Evolutionary conservation across 2,888 invertebrate species (phyloP).

Genomic region (Archaeoteleia sp.): DNA sequence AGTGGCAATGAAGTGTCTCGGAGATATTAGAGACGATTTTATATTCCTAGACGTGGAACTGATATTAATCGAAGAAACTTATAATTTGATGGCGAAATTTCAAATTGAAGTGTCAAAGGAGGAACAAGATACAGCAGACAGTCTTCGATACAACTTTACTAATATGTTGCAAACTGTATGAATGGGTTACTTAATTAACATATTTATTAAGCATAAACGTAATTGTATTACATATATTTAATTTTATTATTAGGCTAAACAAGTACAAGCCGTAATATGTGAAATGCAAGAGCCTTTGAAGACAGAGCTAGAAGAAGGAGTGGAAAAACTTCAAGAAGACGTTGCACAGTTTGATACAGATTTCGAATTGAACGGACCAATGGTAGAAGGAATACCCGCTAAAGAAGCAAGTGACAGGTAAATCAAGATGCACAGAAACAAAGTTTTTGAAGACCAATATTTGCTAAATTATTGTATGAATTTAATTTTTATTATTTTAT

Average conservation of each 20-base stretch:
- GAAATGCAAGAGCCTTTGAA: conserved; percentile 86
- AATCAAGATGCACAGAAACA: too few species aligned
- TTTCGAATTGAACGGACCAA: conserved; percentile 87
- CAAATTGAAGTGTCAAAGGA: conserved; percentile 83
- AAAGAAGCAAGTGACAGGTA: conserved; percentile 90
- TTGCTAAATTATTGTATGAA: too few species aligned
- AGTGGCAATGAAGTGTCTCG: conserved; percentile 86
- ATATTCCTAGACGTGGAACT: conserved; percentile 87
- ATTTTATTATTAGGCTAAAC: conserved; percentile 76
- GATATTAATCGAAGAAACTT: conserved; percentile 87
- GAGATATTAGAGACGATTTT: conserved; percentile 84
- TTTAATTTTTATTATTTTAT: too few species aligned
- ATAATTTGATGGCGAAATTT: conserved; percentile 82
- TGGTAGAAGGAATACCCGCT: conserved; percentile 88
- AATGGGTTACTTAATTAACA: background rate
- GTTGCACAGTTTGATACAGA: conserved; percentile 83
- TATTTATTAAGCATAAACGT: background rate
- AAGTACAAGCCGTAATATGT: conserved; percentile 82
- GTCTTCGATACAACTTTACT: conserved; percentile 85
- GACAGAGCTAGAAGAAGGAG: conserved; percentile 83
- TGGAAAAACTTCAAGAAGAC: conserved; percentile 80
- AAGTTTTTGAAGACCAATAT: too few species aligned
- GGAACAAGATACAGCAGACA: conserved; percentile 87
- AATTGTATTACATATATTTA: background rate
- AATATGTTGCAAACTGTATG: conserved; percentile 84